Evolutionary conservation across 1,140 invertebrate genomes (phyloP).

Genomic region (Drosophila chauvacae): DNA sequence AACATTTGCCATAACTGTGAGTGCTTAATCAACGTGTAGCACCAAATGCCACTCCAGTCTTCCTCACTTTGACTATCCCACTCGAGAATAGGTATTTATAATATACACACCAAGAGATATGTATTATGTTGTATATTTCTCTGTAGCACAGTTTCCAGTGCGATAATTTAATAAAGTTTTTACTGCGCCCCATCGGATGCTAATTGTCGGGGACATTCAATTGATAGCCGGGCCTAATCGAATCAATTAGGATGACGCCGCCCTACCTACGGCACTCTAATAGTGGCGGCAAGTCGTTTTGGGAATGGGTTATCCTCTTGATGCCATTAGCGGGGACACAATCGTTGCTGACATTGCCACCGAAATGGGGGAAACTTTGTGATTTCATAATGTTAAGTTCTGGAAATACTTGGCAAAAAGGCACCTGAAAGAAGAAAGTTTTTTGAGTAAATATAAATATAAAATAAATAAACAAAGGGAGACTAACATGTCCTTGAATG

Average conservation of each 20-base stretch:
- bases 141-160: conserved; percentile 6
- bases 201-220: conserved; percentile 36
- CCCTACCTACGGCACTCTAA: background rate
- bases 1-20: conserved; percentile 24
- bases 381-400: conserved; percentile 29
- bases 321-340: conserved; percentile 31
- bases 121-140: background rate
- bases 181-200: conserved; percentile 20
- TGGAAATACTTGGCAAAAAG: background rate
- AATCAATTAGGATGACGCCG: conserved; percentile 30
- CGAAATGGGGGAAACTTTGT: conserved; percentile 14
- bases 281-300: background rate
- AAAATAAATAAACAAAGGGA: background rate
- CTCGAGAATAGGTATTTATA: conserved; percentile 2
- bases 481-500: background rate
- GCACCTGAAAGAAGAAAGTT: background rate
- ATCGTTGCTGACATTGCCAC: conserved; percentile 5
- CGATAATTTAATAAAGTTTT: conserved; percentile 36
- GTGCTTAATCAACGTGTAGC: conserved; percentile 44
- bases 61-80: conserved; percentile 28
- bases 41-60: conserved; percentile 29
- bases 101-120: too few relatives aligned
- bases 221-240: conserved; percentile 38
- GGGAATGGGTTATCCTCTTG: conserved; percentile 25
- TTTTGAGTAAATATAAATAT: background rate